Conservation (phyloP, 1,140 invertebrate species). For the Ladona fulva region DNA sequence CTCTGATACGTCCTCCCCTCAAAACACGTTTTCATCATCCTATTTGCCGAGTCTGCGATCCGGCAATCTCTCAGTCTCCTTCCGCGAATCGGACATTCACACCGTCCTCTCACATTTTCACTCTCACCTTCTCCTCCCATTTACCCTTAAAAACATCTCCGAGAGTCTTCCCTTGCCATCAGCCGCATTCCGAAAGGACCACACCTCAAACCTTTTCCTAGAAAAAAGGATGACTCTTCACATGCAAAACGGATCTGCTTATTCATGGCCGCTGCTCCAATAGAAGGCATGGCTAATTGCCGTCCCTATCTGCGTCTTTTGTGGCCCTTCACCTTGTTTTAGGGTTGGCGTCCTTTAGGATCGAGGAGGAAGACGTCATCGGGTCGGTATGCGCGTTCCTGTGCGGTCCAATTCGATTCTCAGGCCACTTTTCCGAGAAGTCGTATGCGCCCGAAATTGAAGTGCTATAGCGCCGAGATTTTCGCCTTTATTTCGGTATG, state of each 20-base stretch:
- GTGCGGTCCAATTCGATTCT: no score
- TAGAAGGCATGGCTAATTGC: background rate
- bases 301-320: background rate
- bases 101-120: background rate
- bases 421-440: no score
- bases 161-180: background rate
- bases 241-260: background rate
- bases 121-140: background rate
- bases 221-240: background rate
- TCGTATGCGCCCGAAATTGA: no score
- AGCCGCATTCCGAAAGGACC: background rate
- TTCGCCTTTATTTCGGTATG: no score
- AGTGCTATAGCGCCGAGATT: no score
- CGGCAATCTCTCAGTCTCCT: background rate
- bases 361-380: no score
- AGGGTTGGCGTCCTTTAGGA: no score
- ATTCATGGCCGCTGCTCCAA: background rate
- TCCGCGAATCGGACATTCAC: background rate
- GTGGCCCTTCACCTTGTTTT: no score
- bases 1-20: background rate
- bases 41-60: background rate
- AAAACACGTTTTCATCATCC: background rate
- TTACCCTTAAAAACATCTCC: background rate
- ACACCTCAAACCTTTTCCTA: background rate
- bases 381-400: no score